Percentiles rank a stretch among this genome's conserved stretches.
These are phyloP conservation scores for Dendronephthya gigantea DNA, from an alignment of 64 coral and sea anemone species.

Conservation along the genomic window DNA sequence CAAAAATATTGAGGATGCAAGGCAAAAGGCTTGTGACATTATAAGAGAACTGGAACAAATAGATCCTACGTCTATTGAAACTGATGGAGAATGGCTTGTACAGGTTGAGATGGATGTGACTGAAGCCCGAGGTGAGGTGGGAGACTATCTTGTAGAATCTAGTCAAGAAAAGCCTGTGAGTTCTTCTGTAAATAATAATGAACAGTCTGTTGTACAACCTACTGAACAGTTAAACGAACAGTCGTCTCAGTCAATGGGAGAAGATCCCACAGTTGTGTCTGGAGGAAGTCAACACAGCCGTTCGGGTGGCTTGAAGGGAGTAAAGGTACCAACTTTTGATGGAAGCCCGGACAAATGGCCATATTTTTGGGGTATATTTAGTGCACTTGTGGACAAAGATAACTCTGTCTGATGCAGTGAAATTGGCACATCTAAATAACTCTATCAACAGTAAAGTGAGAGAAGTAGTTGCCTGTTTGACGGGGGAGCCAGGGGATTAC, in stretches of 20 bases:
- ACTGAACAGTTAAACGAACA: neutral
- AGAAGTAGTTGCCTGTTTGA: constrained; percentile 16
- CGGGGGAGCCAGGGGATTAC: constrained; percentile 31
- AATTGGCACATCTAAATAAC: neutral
- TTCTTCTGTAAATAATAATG: too few species aligned
- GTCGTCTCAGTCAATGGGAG: neutral
- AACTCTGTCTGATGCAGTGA: constrained; percentile 7
- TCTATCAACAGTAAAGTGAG: neutral
- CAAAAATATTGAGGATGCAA: neutral
- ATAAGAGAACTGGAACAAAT: neutral
- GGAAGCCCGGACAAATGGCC: constrained; percentile 21
- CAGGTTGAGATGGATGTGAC: constrained; percentile 23
- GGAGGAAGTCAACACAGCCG: neutral
- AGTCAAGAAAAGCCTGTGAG: neutral
- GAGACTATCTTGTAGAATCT: neutral
- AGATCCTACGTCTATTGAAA: neutral
- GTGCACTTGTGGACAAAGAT: constrained; percentile 22
- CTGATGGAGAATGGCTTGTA: constrained; percentile 20
- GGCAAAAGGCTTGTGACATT: neutral
- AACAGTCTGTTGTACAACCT: neutral
- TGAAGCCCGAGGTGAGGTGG: constrained; percentile 22
- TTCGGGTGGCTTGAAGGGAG: constrained; percentile 22
- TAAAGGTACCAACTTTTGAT: constrained; percentile 24
- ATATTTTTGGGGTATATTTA: constrained; percentile 44
- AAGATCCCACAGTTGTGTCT: neutral